Evolutionary conservation across 2,888 invertebrate genomes (phyloP), one percentile per base, ranked within the genome.

Genomic region (Cordylochernes scorpioides): DNA sequence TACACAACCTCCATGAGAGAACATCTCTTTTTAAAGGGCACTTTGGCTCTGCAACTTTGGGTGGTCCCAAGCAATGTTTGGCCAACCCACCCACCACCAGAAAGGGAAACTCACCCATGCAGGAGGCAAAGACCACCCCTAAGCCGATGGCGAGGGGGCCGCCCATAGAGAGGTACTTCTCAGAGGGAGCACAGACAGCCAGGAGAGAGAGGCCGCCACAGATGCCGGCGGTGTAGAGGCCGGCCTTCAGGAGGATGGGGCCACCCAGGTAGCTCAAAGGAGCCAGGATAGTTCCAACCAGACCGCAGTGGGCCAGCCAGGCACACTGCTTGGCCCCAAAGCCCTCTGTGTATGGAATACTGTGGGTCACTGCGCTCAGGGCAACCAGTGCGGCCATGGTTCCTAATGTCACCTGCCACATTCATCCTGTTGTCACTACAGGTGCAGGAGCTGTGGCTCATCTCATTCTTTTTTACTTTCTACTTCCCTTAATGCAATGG

Each of bases 81-180:
- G n/a, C n/a, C 22, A 22, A 5, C 22, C 10, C 10, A 5, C 5
- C 3, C 14, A 22, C 3, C 14, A 22, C 10, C 10, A 3, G 14
- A 3, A 14, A 5, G 5, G 3, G 10, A 29, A 28, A 42, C 42
- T 43, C 62, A 48, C 84, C 94, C 32, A 97, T 48, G 0, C 82
- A 80, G 9, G 91, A 74, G 14, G 72, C 82, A 52, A 94, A 80
- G 5, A 97, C 88, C 4, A 82, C 71, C 25, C 91, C 94, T 14
- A 97, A 59, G 4, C 94, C 94, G 64, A 91, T 78, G 2, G 84
- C 86, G 18, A 97, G 60, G 1, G 94, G 88, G 4, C 80, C 94
- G 31, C 80, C 80, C 78, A 88, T 78, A 49, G 70, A 71, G 28
- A 97, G 59, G 55, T 97, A 97, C 47, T 84, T 80, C 43, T 94